phyloP scores from a whole-genome alignment of 2,113 vertebrate species.

The Argyrosomus japonicus region DNA sequence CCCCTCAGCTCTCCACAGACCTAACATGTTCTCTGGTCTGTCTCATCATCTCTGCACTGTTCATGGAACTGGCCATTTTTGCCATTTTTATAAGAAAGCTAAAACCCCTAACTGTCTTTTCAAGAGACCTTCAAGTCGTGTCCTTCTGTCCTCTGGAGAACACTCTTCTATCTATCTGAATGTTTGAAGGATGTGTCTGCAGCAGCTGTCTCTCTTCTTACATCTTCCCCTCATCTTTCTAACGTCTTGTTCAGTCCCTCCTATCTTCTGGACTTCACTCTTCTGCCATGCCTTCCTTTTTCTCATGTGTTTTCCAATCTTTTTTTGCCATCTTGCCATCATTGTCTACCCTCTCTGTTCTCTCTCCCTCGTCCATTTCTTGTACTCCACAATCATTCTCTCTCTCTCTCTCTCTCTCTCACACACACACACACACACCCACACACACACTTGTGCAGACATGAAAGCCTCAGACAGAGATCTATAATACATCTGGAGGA shows the following conservation, averaged over 20 bases:
- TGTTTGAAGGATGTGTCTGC: not conserved
- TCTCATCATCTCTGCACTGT: not conserved
- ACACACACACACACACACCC: not conserved
- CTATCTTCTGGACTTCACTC: not conserved
- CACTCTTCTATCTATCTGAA: not conserved
- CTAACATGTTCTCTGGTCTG: not conserved
- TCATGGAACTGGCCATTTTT: constrained; percentile 1
- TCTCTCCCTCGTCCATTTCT: not conserved
- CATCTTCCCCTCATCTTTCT: not conserved
- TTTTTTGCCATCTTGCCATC: constrained; percentile 4
- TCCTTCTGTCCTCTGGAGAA: constrained; percentile 11
- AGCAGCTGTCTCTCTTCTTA: not conserved
- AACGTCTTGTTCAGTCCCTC: constrained; percentile 9
- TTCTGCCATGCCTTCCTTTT: not conserved
- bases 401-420: not conserved
- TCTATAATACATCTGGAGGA: constrained; percentile 54
- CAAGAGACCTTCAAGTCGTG: constrained; percentile 23
- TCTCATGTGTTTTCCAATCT: not conserved
- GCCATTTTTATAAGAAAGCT: constrained; percentile 24
- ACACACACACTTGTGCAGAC: constrained; percentile 17
- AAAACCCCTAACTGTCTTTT: constrained; percentile 26
- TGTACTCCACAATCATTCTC: not conserved
- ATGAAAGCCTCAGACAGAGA: constrained; percentile 21
- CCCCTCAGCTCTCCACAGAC: not conserved
- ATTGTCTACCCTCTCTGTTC: constrained; percentile 13